Evolutionary conservation across 2,797 vertebrate genomes (phyloP).

Genomic region (Trachurus trachurus): DNA sequence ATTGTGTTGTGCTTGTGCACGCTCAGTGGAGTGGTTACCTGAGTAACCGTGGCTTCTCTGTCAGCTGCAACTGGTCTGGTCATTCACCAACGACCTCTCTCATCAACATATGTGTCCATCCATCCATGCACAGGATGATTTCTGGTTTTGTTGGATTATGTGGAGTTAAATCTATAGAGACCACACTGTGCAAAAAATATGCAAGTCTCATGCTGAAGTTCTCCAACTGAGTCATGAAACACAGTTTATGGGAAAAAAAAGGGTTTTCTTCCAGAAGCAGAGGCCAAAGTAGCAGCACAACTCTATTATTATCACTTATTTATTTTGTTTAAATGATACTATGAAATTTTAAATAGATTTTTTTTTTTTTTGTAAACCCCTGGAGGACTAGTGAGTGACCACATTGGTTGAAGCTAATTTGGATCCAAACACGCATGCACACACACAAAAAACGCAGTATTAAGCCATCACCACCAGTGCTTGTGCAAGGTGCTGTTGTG

Average conservation of each 20-base stretch:
- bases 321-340: neutral
- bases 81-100: neutral
- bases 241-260: neutral
- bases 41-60: neutral
- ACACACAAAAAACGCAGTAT: too few species aligned
- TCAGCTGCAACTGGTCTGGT: neutral
- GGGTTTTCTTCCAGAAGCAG: neutral
- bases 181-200: neutral
- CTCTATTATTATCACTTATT: neutral
- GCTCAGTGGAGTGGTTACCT: neutral
- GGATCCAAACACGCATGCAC: neutral
- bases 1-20: neutral
- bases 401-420: neutral
- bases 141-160: neutral
- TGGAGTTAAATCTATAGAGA: neutral
- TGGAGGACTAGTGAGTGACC: neutral
- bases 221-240: neutral
- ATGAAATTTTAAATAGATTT: neutral
- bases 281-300: neutral
- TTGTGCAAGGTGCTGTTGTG: conserved; percentile 8
- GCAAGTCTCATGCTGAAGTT: neutral
- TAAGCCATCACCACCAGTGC: neutral
- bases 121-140: neutral
- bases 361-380: neutral
- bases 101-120: neutral